A percentile compares a stretch with the other conserved stretches of the same genome.
These are phyloP conservation scores for Myioborus miniatus DNA, from an alignment of 2,797 vertebrate species.

Conservation along the genomic window DNA sequence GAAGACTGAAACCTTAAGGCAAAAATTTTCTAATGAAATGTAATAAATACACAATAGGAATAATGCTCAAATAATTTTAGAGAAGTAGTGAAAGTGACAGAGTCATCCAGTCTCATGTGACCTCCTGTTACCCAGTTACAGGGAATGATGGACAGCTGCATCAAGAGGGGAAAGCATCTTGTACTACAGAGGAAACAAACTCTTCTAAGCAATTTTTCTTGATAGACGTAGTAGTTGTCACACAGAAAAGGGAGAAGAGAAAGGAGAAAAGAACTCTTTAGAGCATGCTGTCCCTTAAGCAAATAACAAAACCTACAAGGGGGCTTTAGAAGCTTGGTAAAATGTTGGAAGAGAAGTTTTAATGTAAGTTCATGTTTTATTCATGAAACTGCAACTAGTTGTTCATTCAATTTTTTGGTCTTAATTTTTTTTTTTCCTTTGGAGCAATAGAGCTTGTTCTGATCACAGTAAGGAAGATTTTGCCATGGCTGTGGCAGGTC, in stretches of 20 bases:
- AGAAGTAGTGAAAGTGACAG: neutral
- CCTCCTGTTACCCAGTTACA: neutral
- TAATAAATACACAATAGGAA: neutral
- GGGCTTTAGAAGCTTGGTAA: neutral
- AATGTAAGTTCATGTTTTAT: neutral
- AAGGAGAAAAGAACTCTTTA: neutral
- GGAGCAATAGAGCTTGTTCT: neutral
- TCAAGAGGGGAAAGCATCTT: neutral
- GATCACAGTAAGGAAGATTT: neutral
- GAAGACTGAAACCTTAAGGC: neutral
- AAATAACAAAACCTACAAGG: neutral
- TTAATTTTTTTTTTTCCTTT: neutral
- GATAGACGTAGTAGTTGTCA: neutral
- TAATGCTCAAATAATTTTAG: neutral
- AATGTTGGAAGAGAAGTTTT: neutral
- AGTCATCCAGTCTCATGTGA: neutral
- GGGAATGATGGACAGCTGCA: neutral
- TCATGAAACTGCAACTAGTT: neutral
- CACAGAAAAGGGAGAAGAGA: neutral
- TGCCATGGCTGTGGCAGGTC: neutral
- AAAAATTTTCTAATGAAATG: constrained; percentile 13
- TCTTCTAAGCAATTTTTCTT: neutral
- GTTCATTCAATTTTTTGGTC: neutral
- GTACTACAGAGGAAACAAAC: neutral
- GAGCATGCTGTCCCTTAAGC: neutral